Evolutionary conservation across 2,888 invertebrate genomes (phyloP).

Genomic region (Callimorpha dominula): DNA sequence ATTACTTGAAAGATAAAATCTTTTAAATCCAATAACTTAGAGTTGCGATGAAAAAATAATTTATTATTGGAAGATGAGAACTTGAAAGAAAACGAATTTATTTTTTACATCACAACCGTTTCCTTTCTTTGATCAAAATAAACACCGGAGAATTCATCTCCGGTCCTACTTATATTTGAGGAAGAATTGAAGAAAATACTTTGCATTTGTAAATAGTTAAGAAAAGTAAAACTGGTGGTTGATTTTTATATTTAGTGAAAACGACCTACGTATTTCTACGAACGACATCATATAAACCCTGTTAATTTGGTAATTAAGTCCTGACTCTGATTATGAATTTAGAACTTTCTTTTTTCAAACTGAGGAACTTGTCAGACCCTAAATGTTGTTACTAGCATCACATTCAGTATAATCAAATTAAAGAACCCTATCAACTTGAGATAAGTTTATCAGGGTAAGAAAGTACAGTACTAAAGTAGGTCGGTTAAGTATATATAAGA

Average conservation of each 20-base stretch:
- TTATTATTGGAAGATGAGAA: conserved; percentile 31
- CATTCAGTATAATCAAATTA: background rate
- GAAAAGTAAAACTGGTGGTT: too few relatives aligned
- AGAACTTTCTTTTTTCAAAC: background rate
- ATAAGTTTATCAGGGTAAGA: too few relatives aligned
- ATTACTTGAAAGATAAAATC: conserved; percentile 17
- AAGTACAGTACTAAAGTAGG: too few relatives aligned
- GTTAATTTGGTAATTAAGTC: too few relatives aligned
- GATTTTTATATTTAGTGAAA: too few relatives aligned
- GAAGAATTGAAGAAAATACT: background rate
- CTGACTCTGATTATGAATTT: background rate
- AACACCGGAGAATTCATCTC: background rate
- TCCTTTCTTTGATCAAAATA: background rate
- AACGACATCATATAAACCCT: too few relatives aligned
- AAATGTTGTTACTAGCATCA: too few relatives aligned
- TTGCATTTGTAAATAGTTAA: too few relatives aligned
- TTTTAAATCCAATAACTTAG: conserved; percentile 29
- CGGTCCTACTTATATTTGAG: background rate
- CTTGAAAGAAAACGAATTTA: conserved; percentile 4
- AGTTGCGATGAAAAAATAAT: conserved; percentile 20
- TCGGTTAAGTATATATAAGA: too few relatives aligned
- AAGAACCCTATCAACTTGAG: background rate
- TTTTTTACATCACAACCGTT: background rate
- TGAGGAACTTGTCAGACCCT: too few relatives aligned
- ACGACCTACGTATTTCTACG: too few relatives aligned